A percentile compares a stretch with the other conserved stretches of the same genome.
These are phyloP conservation scores for Crotalus helleri DNA, from an alignment of 2,113 vertebrate genomes.

Conservation along the genomic window DNA sequence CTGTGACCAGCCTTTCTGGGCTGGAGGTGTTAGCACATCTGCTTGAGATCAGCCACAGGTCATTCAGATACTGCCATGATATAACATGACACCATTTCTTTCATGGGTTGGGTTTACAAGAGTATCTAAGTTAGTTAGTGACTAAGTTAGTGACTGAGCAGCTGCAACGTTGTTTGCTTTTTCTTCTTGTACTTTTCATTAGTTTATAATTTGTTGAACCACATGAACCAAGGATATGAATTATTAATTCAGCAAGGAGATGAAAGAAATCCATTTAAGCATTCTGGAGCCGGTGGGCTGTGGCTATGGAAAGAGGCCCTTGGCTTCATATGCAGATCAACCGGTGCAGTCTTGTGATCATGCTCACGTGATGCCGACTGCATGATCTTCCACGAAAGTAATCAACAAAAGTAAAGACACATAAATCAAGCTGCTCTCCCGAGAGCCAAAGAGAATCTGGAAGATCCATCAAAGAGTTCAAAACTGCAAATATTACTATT, in stretches of 20 bases:
- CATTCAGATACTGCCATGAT: not conserved
- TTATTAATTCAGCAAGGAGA: not conserved
- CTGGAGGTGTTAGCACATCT: not conserved
- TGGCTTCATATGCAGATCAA: not conserved
- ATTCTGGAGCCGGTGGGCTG: no score
- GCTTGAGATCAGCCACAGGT: not conserved
- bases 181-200: not conserved
- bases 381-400: not conserved
- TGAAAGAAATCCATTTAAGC: not conserved
- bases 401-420: constrained; percentile 8
- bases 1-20: not conserved
- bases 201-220: not conserved
- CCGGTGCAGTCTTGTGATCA: not conserved
- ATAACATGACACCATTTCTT: not conserved
- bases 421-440: not conserved
- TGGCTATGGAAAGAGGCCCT: not conserved
- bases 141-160: not conserved
- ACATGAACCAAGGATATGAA: not conserved
- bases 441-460: constrained; percentile 2
- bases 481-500: constrained; percentile 31
- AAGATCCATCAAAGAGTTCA: constrained; percentile 25
- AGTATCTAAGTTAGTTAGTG: not conserved
- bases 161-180: not conserved
- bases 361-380: not conserved
- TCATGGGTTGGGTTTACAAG: not conserved